Conservation (phyloP, 2,797 vertebrate species). For the Xiphorhynchus erythropygius region DNA sequence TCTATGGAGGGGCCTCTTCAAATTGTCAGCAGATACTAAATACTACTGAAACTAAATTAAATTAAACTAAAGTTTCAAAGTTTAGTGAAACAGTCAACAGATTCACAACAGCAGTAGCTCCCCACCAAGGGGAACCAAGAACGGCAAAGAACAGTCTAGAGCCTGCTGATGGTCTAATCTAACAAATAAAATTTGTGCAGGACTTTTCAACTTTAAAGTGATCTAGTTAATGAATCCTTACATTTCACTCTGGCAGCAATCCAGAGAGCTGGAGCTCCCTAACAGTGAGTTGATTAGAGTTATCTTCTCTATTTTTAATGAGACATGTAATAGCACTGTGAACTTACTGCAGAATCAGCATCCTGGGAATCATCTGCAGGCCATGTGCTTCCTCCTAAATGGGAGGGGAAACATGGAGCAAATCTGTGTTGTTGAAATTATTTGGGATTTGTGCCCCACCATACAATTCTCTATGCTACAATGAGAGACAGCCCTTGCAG, state of each 20-base stretch:
- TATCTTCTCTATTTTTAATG: constrained; percentile 28
- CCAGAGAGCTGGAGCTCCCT: not conserved
- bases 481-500: not conserved
- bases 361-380: not conserved
- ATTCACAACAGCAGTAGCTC: not conserved
- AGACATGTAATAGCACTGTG: not conserved
- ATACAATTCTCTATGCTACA: not conserved
- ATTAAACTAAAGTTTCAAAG: not conserved
- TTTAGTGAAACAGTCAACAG: not conserved
- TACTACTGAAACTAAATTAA: not conserved
- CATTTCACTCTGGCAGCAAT: not conserved
- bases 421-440: not conserved
- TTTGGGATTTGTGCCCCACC: not conserved
- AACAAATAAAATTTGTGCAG: not conserved
- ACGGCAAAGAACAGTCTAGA: not conserved
- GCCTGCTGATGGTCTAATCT: not conserved
- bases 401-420: not conserved
- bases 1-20: not conserved
- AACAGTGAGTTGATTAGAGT: not conserved
- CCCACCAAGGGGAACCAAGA: not conserved
- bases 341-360: not conserved
- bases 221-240: not conserved
- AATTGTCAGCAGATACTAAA: not conserved
- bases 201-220: not conserved
- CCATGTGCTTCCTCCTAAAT: not conserved